phyloP scores from a whole-genome alignment of 2,113 vertebrate species.

The Marmota flaviventris region DNA sequence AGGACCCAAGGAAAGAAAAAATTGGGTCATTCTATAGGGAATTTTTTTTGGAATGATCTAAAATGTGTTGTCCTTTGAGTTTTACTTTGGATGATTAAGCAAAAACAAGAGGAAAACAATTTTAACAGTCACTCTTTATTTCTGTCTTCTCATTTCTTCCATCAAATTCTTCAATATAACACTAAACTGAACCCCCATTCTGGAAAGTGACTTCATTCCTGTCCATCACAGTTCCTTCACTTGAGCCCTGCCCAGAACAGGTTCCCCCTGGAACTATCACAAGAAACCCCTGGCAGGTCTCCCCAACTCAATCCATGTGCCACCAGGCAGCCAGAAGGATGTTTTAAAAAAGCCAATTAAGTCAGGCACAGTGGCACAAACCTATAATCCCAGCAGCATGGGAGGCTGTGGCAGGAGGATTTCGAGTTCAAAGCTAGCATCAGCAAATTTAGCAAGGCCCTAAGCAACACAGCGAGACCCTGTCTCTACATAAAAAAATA shows the following conservation, averaged over 20 bases:
- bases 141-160: neutral
- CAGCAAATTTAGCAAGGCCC: too few species aligned
- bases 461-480: too few species aligned
- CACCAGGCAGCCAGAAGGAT: neutral
- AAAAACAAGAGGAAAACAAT: neutral
- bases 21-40: neutral
- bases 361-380: too few species aligned
- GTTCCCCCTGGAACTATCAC: neutral
- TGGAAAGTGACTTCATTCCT: neutral
- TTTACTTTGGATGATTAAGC: neutral
- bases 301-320: neutral
- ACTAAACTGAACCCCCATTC: too few species aligned
- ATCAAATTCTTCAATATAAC: neutral
- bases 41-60: neutral
- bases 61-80: neutral
- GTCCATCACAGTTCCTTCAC: neutral
- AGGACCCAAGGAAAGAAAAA: neutral
- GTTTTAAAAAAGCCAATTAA: neutral
- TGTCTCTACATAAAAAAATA: too few species aligned
- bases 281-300: neutral
- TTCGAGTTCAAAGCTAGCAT: too few species aligned
- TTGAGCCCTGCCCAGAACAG: accelerated
- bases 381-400: too few species aligned
- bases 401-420: too few species aligned
- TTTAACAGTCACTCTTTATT: neutral